phyloP scores from a whole-genome alignment of 2,797 vertebrate species.

The Gymnodraco acuticeps region DNA sequence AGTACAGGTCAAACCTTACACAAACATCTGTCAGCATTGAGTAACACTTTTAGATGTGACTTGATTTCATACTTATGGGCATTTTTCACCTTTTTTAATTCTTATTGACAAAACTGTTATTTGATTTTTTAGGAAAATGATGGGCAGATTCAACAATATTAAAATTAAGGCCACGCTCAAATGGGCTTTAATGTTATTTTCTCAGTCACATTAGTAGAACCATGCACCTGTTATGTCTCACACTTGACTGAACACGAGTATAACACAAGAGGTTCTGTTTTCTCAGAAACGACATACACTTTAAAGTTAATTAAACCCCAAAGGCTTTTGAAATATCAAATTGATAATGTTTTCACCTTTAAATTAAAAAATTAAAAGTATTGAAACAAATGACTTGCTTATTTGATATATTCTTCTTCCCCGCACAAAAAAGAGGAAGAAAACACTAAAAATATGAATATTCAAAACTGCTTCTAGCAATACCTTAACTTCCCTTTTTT shows the following conservation, averaged over 20 bases:
- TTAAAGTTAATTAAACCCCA: not conserved
- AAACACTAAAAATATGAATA: conserved; percentile 2
- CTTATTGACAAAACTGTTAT: too few relatives aligned
- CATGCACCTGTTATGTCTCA: not conserved
- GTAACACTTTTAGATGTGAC: not conserved
- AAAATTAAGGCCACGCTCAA: not conserved
- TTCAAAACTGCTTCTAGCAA: conserved; percentile 41
- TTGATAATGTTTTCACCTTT: not conserved
- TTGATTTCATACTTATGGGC: not conserved
- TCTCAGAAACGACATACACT: not conserved
- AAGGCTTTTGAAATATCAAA: not conserved
- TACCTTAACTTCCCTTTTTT: conserved; percentile 50
- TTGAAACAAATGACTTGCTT: not conserved
- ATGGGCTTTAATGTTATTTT: not conserved
- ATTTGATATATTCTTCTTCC: not conserved
- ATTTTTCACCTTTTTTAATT: not conserved
- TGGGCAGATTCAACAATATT: not conserved
- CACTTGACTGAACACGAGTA: not conserved
- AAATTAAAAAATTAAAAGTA: not conserved
- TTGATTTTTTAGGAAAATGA: not conserved
- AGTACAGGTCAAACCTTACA: not conserved
- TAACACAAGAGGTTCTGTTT: not conserved
- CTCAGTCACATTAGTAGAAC: not conserved
- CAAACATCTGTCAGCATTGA: not conserved
- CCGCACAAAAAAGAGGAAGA: not conserved